Percentiles rank a stretch among this genome's conserved stretches.
phyloP scores from a whole-genome alignment of 2,888 invertebrate genomes.

The Rotaria socialis region DNA sequence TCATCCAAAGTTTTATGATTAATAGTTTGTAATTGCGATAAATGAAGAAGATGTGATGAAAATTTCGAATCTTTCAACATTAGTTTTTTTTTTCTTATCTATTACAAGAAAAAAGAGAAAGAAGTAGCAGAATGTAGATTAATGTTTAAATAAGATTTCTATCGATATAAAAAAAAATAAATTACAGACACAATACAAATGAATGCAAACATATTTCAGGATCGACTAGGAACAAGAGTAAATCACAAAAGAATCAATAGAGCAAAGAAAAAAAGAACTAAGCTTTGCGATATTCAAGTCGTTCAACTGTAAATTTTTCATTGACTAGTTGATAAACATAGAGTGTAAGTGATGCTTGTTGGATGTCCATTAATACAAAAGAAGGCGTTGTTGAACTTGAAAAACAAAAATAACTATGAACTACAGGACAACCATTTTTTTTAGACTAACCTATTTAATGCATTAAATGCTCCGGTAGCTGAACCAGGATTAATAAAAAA shows the following conservation, averaged over 20 bases:
- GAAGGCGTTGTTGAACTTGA: conserved; percentile 82
- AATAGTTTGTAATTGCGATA: not conserved
- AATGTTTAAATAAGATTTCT: not conserved
- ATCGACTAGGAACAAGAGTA: conserved; percentile 1
- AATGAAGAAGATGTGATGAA: conserved; percentile 6
- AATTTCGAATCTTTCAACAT: conserved; percentile 10
- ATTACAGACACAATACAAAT: conserved; percentile 11
- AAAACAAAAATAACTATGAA: conserved; percentile 52
- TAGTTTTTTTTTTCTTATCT: not conserved
- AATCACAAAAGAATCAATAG: conserved; percentile 1
- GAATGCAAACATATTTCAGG: not conserved
- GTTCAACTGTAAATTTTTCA: conserved; percentile 44
- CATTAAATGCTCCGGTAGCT: conserved; percentile 93
- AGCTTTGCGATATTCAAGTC: conserved; percentile 44
- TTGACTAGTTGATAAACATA: conserved; percentile 89
- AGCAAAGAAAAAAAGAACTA: not conserved
- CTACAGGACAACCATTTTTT: not conserved
- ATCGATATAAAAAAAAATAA: not conserved
- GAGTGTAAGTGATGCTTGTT: conserved; percentile 90
- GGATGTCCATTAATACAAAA: conserved; percentile 97
- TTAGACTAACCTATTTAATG: conserved; percentile 73
- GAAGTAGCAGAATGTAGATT: not conserved
- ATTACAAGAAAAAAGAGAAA: not conserved
- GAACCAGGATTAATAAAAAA: conserved; percentile 99
- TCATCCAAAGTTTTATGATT: conserved; percentile 39